Evolutionary conservation across 1,140 invertebrate genomes (phyloP), one percentile per base, ranked within the genome.

Genomic region (Phymastichus coffea): DNA sequence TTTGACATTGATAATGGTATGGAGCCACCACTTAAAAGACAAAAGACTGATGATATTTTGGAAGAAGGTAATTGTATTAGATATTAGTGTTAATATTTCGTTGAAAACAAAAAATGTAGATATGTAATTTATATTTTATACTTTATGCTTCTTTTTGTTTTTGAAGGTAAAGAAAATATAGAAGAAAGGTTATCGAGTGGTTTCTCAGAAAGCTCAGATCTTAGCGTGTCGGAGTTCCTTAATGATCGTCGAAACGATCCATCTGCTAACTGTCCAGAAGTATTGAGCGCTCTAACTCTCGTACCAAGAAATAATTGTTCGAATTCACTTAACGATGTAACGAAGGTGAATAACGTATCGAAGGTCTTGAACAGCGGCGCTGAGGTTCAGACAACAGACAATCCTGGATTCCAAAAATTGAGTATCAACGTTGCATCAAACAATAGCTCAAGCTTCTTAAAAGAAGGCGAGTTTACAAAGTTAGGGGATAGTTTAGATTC

Each of bases 331-430:
- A 67, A 68, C 28, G 57, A 63, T 9, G 26, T 46, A 15, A 49
- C 37, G 7, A 70, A 71, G 26, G 28, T 62, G 0, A 70, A 59
- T 25, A 66, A 63, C 14, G 47, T 75, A 0, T 75, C 75, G 0
- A 75, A 73, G 35, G 41, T 75, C 3, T 53, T 78, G 14, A 79
- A 73, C 28, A 76, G 76, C 4, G 76, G 68, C 67, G 70, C 74
- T 1, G 73, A 76, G 46, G 73, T 78, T 59, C 71, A 78, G 40
- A 69, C 77, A 10, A 73, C 71, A 4, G 73, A 77, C 6, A 75
- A 70, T 63, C 67, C 69, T 10, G 73, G 76, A 0, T 79, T 77
- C 19, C 73, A 75, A 41, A 78, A 79, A 33, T 66, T 79, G 17
- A 72, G 74, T 37, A 76, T 78, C 0, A 72, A 57, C 35, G 65